Evolutionary conservation across 2,113 vertebrate genomes (phyloP).

Genomic region (Brevimyrus niger): DNA sequence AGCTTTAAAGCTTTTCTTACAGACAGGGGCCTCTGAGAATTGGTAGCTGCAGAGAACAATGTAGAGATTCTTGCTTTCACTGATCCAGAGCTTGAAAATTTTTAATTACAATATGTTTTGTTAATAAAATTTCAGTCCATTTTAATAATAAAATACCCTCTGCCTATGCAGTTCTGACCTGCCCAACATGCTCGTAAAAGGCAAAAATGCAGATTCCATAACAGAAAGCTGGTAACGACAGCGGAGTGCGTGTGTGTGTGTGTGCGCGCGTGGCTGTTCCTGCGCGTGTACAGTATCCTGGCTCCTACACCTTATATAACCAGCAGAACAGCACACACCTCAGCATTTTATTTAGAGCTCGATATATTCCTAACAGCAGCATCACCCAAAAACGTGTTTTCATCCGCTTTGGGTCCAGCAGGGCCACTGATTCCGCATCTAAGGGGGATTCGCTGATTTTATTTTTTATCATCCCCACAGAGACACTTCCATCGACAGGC

Average conservation of each 20-base stretch:
- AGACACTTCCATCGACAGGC: background rate
- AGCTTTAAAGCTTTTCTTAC: background rate
- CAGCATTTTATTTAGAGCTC: slow-evolving; percentile 5
- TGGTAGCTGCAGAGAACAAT: background rate
- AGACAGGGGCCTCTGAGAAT: background rate
- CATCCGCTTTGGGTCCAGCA: background rate
- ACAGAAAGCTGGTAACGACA: background rate
- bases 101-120: background rate
- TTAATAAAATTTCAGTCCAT: background rate
- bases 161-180: background rate
- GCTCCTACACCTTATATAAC: background rate
- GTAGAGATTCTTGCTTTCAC: background rate
- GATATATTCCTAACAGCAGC: background rate
- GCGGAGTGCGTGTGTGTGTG: background rate
- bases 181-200: background rate
- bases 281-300: background rate
- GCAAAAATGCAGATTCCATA: background rate
- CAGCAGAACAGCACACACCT: background rate
- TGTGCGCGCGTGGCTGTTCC: background rate
- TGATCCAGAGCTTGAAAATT: background rate
- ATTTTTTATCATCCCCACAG: background rate
- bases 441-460: background rate
- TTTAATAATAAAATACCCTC: background rate
- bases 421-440: background rate
- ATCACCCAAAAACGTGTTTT: background rate